Percentiles rank a stretch among this genome's conserved stretches.
These are phyloP conservation scores for Trachops cirrhosus DNA, from an alignment of 2,797 vertebrate species.

Conservation along the genomic window DNA sequence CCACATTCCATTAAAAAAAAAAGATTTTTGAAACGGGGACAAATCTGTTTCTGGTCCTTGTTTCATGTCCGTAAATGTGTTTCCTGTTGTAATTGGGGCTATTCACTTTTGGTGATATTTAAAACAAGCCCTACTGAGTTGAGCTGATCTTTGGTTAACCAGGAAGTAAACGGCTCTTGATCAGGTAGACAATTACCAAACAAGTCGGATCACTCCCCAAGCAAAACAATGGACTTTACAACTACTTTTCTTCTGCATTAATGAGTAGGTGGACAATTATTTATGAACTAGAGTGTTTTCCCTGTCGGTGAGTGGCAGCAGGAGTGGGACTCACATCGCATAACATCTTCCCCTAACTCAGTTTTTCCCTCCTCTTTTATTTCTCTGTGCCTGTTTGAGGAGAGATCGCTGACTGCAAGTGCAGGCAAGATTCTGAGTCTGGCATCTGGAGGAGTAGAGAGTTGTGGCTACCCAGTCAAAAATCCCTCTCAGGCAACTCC, in stretches of 20 bases:
- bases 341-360: neutral
- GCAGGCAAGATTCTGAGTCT: neutral
- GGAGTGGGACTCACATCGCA: neutral
- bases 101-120: slow-evolving; percentile 74
- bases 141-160: slow-evolving; percentile 81
- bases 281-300: slow-evolving; percentile 42
- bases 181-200: slow-evolving; percentile 81
- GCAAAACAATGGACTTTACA: slow-evolving; percentile 67
- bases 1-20: neutral
- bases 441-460: neutral
- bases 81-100: slow-evolving; percentile 82
- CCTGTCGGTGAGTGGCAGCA: neutral
- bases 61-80: slow-evolving; percentile 63
- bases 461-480: neutral
- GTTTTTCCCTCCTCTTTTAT: neutral
- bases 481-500: neutral
- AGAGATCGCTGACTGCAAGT: neutral
- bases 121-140: slow-evolving; percentile 82
- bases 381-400: neutral
- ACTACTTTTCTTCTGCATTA: slow-evolving; percentile 45
- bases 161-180: slow-evolving; percentile 83
- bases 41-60: slow-evolving; percentile 76
- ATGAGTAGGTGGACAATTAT: neutral
- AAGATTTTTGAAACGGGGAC: neutral
- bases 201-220: slow-evolving; percentile 78